Evolutionary conservation across 2,113 vertebrate genomes (phyloP), one percentile per base, ranked within the genome.

Genomic region (Peucedramus taeniatus): DNA sequence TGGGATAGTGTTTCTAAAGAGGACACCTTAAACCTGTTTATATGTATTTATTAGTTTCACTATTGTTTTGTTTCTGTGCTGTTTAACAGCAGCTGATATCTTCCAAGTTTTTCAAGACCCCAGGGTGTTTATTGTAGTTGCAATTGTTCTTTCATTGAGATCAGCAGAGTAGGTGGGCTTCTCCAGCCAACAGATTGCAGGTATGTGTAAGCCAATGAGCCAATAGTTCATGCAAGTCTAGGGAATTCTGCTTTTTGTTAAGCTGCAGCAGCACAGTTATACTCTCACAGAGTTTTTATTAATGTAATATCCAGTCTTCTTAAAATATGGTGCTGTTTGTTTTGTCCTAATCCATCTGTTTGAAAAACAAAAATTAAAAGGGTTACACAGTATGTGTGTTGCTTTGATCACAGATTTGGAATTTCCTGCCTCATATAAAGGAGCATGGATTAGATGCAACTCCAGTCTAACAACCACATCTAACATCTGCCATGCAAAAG

Each of bases 11-110:
- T 72, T 78, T 90, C 93, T 78, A 40, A 84, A 79, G 70, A 44
- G 44, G n/a, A 64, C 0, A 9, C 9, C 33, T 74, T 83, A 94
- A 94, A 89, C 35, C 22, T 68, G 7, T 75, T 88, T 51, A 64
- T 78, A 37, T 75, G 45, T 86, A 83, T 95, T 96, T 87, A 92
- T 93, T 90, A 69, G 51, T 37, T 93, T 93, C 79, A 71, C 51
- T 75, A 3, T 51, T 77, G 26, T 49, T 47, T 69, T 90, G 42
- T 75, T 94, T 95, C 60, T 74, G 16, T 44, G 13, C 26, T 66
- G 22, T 71, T 85, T 87, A 79, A 89, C 35, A 85, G 76, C 49
- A 89, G 45, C 40, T 89, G 83, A 49, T 59, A 30, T 18, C 39
- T 79, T 69, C 37, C 21, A 4, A 54, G 31, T 42, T 57, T 87